Evolutionary conservation across 2,113 vertebrate genomes (phyloP), one percentile per base, ranked within the genome.

Genomic region (Nansenia antarctica): DNA sequence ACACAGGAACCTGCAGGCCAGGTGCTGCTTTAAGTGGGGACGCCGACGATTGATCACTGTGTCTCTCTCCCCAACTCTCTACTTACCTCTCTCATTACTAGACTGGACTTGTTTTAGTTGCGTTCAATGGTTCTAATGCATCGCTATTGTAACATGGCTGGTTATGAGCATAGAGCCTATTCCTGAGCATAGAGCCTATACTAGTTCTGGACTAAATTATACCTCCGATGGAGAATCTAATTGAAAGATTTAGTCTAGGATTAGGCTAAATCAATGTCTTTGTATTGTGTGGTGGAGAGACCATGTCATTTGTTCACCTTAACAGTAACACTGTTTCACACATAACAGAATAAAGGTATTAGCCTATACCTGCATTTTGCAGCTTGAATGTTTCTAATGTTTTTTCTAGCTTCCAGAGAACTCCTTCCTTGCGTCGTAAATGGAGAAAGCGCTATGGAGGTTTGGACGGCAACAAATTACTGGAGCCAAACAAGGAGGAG

Each of bases 381-480:
- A n/a, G n/a, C n/a, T n/a, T n/a, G 29, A 24, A 26, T 45, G 9
- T 39, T 18, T 3, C 18, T n/a, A 18, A 8, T 60, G 22, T 39
- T 49, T 27, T n/a, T 34, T 35, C 7, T 32, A 91, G 90, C 79
- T 88, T 91, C 58, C 88, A 90, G 84, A 90, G 88, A 63, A 91
- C 85, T 2, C 85, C 90, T 0, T 90, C 90, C 37, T 78, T 90
- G 49, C 81, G 87, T 61, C 85, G 87, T 7, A 91, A 91, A 70
- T 91, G 88, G 90, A 88, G 87, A 77, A 91, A 90, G 62, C 85
- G 87, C 5, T 90, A 91, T n/a, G 90, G 88, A n/a, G 90, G 86
- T 8, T 69, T 91, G 77, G 88, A 91, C 26, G 90, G 90, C 1
- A 89, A 88, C 77, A 91, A 91, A 68, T 75, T 91, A 45, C 86